A percentile compares a stretch with the other conserved stretches of the same genome.
Evolutionary conservation across 2,888 invertebrate genomes (phyloP).

Genomic region (Gerris lacustris): DNA sequence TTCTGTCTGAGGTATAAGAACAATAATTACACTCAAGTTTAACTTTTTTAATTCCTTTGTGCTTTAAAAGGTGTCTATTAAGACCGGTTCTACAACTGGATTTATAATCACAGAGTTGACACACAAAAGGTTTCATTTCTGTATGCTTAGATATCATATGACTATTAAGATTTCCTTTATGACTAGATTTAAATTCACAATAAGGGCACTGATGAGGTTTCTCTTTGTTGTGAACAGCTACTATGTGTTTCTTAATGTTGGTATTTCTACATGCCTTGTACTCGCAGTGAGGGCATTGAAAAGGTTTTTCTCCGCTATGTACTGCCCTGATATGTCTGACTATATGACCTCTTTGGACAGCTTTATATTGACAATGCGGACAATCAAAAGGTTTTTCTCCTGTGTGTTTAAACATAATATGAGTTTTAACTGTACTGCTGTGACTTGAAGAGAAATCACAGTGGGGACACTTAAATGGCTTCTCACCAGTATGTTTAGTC

Average conservation of each 20-base stretch:
- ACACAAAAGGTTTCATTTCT: not conserved
- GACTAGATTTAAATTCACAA: not conserved
- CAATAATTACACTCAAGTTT: not conserved
- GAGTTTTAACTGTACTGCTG: not conserved
- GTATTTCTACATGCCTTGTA: not conserved
- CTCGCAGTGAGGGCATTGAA: not conserved
- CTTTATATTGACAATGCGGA: not conserved
- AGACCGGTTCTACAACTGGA: constrained; percentile 1
- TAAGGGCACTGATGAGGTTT: not conserved
- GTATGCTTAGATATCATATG: not conserved
- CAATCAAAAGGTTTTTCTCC: not conserved
- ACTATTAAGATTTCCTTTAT: not conserved
- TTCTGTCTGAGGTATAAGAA: not conserved
- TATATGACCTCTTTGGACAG: not conserved
- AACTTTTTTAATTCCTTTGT: not conserved
- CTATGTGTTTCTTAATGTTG: not conserved
- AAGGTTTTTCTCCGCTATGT: not conserved
- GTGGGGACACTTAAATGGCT: constrained; percentile 44
- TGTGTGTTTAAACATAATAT: not conserved
- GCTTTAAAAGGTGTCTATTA: not conserved
- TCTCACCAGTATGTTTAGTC: constrained; percentile 49
- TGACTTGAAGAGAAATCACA: constrained; percentile 36
- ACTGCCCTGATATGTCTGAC: not conserved
- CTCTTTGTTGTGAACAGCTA: not conserved
- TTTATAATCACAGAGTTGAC: not conserved